Percentiles rank a stretch among this genome's conserved stretches.
Conservation (phyloP, 1,140 invertebrate genomes). For the Eciton burchellii region DNA sequence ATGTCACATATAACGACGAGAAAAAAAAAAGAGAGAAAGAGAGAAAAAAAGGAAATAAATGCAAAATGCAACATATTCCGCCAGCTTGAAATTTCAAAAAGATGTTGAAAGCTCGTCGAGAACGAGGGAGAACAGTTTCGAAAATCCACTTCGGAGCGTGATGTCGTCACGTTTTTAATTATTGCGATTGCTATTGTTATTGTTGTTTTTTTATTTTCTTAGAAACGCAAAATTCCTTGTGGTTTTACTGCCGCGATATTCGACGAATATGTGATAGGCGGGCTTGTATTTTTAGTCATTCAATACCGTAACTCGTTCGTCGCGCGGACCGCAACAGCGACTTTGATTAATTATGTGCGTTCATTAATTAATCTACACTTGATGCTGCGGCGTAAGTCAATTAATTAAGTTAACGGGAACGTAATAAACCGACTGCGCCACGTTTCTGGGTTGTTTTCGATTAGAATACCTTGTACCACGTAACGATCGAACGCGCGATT, state of each 20-base stretch:
- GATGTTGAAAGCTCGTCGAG: slow-evolving; percentile 16
- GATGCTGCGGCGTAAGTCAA: slow-evolving; percentile 69
- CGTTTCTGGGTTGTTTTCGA: slow-evolving; percentile 54
- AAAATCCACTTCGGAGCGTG: not conserved
- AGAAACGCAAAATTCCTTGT: not conserved
- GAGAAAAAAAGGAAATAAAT: no score
- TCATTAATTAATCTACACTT: slow-evolving; percentile 72
- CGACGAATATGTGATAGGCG: not conserved
- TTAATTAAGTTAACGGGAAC: slow-evolving; percentile 72
- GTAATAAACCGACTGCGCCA: slow-evolving; percentile 66
- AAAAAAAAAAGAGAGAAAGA: no score
- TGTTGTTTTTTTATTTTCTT: slow-evolving; percentile 9
- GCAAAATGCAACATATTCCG: not conserved
- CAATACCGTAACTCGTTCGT: slow-evolving; percentile 53
- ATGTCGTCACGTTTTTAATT: slow-evolving; percentile 49
- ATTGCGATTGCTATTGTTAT: no score
- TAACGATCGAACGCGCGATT: slow-evolving; percentile 65
- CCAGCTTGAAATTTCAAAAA: not conserved
- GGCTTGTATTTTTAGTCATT: slow-evolving; percentile 32
- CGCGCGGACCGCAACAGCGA: slow-evolving; percentile 47
- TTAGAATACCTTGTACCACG: slow-evolving; percentile 56
- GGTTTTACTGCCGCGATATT: not conserved
- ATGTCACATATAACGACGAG: not conserved
- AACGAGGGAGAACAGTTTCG: no score
- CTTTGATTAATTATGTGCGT: slow-evolving; percentile 68